These are phyloP conservation scores for Zhengitettix transpicula DNA, from an alignment of 2,888 invertebrate species.

Conservation along the genomic window DNA sequence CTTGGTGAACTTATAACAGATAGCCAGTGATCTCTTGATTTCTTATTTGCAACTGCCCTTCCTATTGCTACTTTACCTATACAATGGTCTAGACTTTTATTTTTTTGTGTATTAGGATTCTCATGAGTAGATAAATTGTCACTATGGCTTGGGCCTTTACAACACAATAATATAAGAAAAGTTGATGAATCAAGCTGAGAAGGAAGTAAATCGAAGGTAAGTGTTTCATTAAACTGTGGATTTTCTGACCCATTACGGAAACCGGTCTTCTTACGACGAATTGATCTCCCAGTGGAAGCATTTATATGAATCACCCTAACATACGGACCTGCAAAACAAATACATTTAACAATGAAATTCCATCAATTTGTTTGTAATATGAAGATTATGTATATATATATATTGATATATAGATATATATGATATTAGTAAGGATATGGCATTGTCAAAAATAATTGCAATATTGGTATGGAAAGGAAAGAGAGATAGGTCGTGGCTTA, in stretches of 20 bases:
- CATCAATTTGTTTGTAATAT: too few species aligned
- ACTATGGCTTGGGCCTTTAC: too few species aligned
- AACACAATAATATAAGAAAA: conserved; percentile 20
- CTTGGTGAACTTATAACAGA: conserved; percentile 25
- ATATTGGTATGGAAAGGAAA: too few species aligned
- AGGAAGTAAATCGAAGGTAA: conserved; percentile 26
- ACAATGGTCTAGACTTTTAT: conserved; percentile 17
- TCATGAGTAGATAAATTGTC: conserved; percentile 11
- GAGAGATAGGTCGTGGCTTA: too few species aligned
- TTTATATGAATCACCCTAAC: conserved; percentile 27
- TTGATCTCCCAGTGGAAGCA: conserved; percentile 24
- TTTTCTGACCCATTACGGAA: conserved; percentile 18
- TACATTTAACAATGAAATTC: not conserved
- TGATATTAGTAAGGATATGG: too few species aligned
- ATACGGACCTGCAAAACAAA: conserved; percentile 23
- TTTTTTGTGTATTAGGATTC: not conserved
- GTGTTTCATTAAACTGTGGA: conserved; percentile 27
- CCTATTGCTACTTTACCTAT: conserved; percentile 26
- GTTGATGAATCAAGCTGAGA: conserved; percentile 25
- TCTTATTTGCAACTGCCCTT: conserved; percentile 23
- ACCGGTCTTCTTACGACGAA: conserved; percentile 27
- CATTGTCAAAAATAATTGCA: too few species aligned
- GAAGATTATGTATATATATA: too few species aligned
- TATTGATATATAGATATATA: too few species aligned
- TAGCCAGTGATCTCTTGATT: conserved; percentile 25